Evolutionary conservation across 1,140 invertebrate species (phyloP).

Genomic region (Marisa cornuarietis): DNA sequence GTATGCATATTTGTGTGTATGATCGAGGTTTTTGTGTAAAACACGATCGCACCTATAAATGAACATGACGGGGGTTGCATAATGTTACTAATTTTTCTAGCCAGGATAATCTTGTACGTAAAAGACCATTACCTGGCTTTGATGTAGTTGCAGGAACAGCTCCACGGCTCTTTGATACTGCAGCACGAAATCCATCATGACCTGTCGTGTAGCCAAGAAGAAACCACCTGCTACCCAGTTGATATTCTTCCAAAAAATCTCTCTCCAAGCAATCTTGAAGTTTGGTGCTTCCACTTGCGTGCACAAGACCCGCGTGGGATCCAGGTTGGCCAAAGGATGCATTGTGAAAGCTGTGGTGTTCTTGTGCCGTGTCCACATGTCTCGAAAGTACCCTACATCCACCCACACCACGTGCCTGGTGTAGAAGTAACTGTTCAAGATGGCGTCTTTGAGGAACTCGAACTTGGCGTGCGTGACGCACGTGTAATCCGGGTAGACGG

Average conservation of each 20-base stretch:
- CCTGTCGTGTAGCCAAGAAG: background rate
- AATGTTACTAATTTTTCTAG: no score
- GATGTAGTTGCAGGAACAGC: background rate
- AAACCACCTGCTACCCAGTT: slow-evolving; percentile 21
- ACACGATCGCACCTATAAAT: no score
- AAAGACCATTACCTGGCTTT: slow-evolving; percentile 5
- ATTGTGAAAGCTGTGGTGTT: background rate
- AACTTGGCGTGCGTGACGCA: slow-evolving; percentile 42
- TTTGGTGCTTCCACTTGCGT: background rate
- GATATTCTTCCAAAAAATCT: background rate
- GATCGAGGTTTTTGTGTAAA: no score
- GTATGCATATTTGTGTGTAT: no score
- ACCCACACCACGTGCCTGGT: slow-evolving; percentile 37
- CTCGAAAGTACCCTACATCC: slow-evolving; percentile 38
- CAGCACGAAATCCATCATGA: slow-evolving; percentile 11
- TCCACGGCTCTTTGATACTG: slow-evolving; percentile 10
- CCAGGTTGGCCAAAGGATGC: background rate
- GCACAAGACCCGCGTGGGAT: slow-evolving; percentile 7
- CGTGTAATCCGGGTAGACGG: slow-evolving; percentile 38
- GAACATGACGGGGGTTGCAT: no score
- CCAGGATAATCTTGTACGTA: no score
- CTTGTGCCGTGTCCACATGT: background rate
- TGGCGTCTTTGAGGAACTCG: slow-evolving; percentile 24
- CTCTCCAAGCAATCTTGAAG: background rate
- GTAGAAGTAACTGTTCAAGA: slow-evolving; percentile 25